Evolutionary conservation across 2,113 vertebrate species (phyloP).

Genomic region (Macrotus californicus): DNA sequence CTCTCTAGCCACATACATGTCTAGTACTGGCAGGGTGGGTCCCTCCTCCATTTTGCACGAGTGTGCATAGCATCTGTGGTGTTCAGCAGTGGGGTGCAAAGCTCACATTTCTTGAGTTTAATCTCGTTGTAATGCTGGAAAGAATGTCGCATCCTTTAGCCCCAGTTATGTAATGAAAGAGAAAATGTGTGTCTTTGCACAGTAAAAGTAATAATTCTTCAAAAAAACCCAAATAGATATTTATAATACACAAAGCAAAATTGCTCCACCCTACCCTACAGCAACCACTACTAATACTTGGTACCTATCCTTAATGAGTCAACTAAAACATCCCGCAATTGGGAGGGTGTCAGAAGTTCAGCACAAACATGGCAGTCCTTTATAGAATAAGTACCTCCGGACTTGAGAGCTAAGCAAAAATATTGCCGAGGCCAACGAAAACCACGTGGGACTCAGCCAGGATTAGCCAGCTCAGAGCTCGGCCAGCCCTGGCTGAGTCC

Average conservation of each 20-base stretch:
- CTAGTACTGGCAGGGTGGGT: background rate
- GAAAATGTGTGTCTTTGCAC: background rate
- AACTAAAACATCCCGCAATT: background rate
- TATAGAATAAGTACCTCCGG: slow-evolving; percentile 29
- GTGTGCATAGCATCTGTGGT: background rate
- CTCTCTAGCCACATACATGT: background rate
- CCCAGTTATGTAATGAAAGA: background rate
- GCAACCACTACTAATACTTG: background rate
- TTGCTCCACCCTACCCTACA: background rate
- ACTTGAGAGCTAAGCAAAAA: slow-evolving; percentile 51
- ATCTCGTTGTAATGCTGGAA: background rate
- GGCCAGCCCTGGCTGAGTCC: background rate
- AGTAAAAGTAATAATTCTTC: background rate
- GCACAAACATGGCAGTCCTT: slow-evolving; percentile 6
- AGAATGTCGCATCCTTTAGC: background rate
- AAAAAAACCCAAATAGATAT: background rate
- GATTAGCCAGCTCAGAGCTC: background rate
- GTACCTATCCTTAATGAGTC: background rate
- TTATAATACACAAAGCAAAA: slow-evolving; percentile 8
- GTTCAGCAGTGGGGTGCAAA: background rate
- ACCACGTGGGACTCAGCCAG: slow-evolving; percentile 2
- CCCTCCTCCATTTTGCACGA: background rate
- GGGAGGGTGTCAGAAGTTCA: slow-evolving; percentile 20
- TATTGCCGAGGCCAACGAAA: slow-evolving; percentile 19
- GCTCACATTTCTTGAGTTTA: background rate